Evolutionary conservation across 2,113 vertebrate genomes (phyloP).

Genomic region (Sciurus niger): DNA sequence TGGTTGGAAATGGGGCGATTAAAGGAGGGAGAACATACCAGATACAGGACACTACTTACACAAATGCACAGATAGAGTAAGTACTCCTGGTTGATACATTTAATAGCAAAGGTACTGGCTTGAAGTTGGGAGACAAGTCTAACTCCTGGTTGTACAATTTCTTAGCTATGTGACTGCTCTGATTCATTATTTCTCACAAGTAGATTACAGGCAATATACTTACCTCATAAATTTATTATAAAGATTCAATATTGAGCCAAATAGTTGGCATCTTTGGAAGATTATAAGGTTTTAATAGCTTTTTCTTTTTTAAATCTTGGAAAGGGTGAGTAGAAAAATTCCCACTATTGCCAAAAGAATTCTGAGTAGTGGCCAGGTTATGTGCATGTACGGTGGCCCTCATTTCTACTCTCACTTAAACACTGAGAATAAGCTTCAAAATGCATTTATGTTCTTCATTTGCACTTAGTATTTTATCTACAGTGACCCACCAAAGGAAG

Average conservation of each 20-base stretch:
- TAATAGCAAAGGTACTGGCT: neutral
- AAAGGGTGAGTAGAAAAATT: conserved; percentile 27
- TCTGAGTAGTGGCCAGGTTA: neutral
- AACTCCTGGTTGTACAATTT: neutral
- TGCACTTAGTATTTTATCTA: conserved; percentile 44
- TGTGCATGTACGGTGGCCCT: neutral
- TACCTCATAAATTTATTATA: neutral
- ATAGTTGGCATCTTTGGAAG: neutral
- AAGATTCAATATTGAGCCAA: conserved; percentile 19
- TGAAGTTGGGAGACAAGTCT: neutral
- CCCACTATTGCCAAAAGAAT: neutral
- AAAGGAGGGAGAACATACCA: neutral
- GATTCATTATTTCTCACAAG: neutral
- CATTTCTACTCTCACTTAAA: conserved; percentile 14
- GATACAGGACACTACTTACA: neutral
- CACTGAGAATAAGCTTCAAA: neutral
- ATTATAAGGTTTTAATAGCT: neutral
- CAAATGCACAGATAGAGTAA: neutral
- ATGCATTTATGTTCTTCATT: neutral
- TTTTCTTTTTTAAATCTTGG: neutral
- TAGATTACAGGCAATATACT: neutral
- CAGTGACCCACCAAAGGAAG: neutral
- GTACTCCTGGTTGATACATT: neutral
- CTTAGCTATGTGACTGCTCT: neutral
- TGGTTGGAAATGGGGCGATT: neutral